Base-by-base conservation (phyloP, 2,113 vertebrate genomes). In the Bucco capensis region DNA sequence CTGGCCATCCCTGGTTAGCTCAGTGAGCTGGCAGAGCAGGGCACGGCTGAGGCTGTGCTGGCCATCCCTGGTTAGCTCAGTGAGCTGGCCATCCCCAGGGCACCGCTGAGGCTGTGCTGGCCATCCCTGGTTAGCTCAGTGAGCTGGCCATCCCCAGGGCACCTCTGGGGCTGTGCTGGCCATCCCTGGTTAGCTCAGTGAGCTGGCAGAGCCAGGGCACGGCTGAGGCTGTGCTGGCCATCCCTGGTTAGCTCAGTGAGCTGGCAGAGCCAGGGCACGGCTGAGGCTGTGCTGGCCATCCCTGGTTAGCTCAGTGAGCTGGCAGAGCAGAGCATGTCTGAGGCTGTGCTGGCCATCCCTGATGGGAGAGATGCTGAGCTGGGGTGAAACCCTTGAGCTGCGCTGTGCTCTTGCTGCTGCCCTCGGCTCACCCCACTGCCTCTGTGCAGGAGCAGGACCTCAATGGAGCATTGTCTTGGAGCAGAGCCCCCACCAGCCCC, bases 381-480 rank as follows among this genome's bases (percentile, higher is more conserved):
- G 53, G 31, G 92, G 60, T 50, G 24, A 50, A 65, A 77, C 31
- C 77, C 54, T 57, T 19, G 81, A 71, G 53, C 75, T 87, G n/a
- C n/a, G n/a, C n/a, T n/a, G n/a, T n/a, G n/a, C n/a, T n/a, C n/a
- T n/a, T 53, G 62, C 53, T 22, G 62, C 89, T 95, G 94, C 85
- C 95, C 92, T 95, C 33, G 42, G 57, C 56, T 96, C 86, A 94
- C 93, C 94, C 92, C 0, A 0, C 42, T 2, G 40, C 8, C 11
- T 30, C 67, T 7, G 50, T 10, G 30, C 35, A 76, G 19, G 67
- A 90, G 87, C 58, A 4, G 62, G 74, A 33, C 91, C 46, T 95
- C 96, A 94, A 92, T 95, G 5, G 35, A 10, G 74, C 42, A 95
- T 96, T 96, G 95, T 96, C 75, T 67, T 15, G 89, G 61, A 69